Conservation (phyloP, 2,888 invertebrate species). For the Sarcophaga caerulescens region DNA sequence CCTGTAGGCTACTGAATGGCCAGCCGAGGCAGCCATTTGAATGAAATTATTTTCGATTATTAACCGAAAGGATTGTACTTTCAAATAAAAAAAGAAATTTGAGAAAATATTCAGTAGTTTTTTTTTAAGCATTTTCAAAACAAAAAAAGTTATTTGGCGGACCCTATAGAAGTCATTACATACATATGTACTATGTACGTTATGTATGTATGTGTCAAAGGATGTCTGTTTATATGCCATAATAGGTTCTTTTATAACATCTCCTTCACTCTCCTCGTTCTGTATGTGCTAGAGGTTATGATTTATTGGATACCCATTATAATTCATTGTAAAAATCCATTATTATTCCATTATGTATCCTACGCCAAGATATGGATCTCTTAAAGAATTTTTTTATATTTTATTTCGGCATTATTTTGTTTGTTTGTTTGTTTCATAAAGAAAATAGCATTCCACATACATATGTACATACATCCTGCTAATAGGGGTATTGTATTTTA, state of each 20-base stretch:
- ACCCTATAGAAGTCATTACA: conserved; percentile 47
- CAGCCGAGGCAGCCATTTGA: too few species aligned
- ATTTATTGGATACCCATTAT: conserved; percentile 60
- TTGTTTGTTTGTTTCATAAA: conserved; percentile 35
- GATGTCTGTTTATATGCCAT: not conserved
- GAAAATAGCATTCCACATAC: not conserved
- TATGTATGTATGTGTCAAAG: not conserved
- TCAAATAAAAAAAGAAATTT: too few species aligned
- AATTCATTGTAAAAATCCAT: conserved; percentile 59
- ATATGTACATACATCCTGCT: not conserved
- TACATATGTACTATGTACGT: not conserved
- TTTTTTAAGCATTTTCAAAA: too few species aligned
- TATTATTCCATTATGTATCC: conserved; percentile 52
- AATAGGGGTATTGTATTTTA: not conserved
- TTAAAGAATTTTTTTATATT: not conserved
- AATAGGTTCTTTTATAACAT: conserved; percentile 48
- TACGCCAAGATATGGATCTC: not conserved
- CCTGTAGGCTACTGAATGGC: too few species aligned
- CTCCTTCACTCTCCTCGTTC: not conserved
- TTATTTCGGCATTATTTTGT: not conserved
- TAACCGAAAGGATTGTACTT: too few species aligned
- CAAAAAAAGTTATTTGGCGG: too few species aligned
- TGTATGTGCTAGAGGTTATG: conserved; percentile 24
- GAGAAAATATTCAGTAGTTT: too few species aligned
- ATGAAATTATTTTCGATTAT: too few species aligned